A percentile compares a stretch with the other conserved stretches of the same genome.
phyloP scores from a whole-genome alignment of 2,888 invertebrate species.

The Epiblema foenella region DNA sequence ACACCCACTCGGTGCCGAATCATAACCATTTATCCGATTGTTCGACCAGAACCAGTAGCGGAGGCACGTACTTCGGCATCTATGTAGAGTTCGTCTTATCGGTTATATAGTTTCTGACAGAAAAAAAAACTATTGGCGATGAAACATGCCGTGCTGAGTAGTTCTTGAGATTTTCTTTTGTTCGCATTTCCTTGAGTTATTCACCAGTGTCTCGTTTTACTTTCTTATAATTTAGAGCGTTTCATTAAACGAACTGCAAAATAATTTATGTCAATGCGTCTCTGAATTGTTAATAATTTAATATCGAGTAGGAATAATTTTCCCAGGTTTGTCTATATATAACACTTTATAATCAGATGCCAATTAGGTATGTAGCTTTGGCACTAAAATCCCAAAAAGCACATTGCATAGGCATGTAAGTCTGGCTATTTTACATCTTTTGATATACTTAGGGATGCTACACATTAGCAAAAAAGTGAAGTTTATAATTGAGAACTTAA shows the following conservation, averaged over 20 bases:
- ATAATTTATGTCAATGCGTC: no score
- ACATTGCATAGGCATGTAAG: neutral
- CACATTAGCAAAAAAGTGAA: neutral
- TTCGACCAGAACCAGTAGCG: conserved; percentile 49
- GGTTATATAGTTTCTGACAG: neutral
- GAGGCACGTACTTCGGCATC: neutral
- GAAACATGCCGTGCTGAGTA: neutral
- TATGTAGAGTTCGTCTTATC: neutral
- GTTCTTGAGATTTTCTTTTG: neutral
- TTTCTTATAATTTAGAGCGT: neutral
- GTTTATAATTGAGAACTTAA: neutral
- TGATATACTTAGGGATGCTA: neutral
- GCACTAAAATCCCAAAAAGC: no score
- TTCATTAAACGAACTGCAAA: neutral
- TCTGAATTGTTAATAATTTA: neutral
- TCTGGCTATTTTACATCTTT: neutral
- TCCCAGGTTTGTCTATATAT: neutral
- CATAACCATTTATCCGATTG: conserved; percentile 57
- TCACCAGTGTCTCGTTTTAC: neutral
- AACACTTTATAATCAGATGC: neutral
- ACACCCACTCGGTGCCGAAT: conserved; percentile 60
- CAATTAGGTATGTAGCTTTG: neutral
- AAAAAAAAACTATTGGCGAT: neutral
- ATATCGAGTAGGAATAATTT: neutral
- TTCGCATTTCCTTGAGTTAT: conserved; percentile 3